Percentiles rank a stretch among this genome's conserved stretches.
Conservation (phyloP, 2,797 vertebrate genomes). For the Natrix natrix region DNA sequence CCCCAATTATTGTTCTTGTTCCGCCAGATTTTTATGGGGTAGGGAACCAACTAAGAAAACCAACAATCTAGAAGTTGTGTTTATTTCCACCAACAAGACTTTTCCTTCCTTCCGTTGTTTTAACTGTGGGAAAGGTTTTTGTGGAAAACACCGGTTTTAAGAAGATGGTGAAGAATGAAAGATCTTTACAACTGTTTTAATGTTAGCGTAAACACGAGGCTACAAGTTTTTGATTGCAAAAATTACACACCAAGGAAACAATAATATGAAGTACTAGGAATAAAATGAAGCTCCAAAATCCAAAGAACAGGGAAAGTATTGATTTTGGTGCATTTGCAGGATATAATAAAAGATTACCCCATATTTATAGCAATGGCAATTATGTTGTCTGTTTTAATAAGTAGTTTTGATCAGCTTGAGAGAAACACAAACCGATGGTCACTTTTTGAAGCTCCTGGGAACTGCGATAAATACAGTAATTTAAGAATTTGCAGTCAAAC, state of each 20-base stretch:
- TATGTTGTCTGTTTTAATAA: not conserved
- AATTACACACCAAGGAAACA: not conserved
- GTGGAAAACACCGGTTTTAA: conserved; percentile 32
- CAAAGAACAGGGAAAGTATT: not conserved
- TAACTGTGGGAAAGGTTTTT: conserved; percentile 31
- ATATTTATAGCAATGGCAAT: conserved; percentile 22
- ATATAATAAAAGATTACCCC: conserved; percentile 2
- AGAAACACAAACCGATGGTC: not conserved
- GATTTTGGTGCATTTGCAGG: not conserved
- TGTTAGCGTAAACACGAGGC: not conserved
- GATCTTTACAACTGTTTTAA: conserved; percentile 5
- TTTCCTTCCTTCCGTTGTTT: not conserved
- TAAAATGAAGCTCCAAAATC: not conserved
- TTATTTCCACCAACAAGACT: not conserved
- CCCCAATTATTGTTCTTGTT: not conserved
- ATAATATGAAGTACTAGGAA: not conserved
- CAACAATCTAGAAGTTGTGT: not conserved
- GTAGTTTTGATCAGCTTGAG: conserved; percentile 23
- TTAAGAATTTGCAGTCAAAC: not conserved
- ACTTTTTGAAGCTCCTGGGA: conserved; percentile 15
- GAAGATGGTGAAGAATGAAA: conserved; percentile 26
- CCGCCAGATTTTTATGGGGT: not conserved
- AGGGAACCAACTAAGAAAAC: conserved; percentile 35
- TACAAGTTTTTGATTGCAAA: not conserved
- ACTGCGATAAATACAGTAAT: not conserved